Conservation (phyloP, 2,113 vertebrate species). For the Ardeotis arabs region DNA sequence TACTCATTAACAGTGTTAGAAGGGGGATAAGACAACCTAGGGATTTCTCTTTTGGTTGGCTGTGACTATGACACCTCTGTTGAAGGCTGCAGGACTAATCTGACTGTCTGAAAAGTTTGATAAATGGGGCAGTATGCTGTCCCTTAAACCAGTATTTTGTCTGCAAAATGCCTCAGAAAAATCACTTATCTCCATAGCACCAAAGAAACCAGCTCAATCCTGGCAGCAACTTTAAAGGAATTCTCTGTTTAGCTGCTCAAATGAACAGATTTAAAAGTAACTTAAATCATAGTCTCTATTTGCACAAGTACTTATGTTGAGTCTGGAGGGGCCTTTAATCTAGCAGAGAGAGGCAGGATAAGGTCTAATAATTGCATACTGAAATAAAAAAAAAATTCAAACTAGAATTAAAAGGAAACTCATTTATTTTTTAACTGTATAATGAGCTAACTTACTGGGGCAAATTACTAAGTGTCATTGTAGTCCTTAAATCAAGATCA, state of each 20-base stretch:
- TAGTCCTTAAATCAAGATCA: constrained; percentile 44
- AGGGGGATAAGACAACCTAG: not conserved
- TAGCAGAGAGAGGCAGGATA: not conserved
- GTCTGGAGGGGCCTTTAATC: constrained; percentile 43
- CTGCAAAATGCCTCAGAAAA: not conserved
- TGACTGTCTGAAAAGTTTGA: not conserved
- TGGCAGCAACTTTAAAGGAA: not conserved
- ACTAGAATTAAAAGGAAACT: constrained; percentile 15
- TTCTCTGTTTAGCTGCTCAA: not conserved
- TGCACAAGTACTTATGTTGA: constrained; percentile 12
- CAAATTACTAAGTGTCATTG: constrained; percentile 35
- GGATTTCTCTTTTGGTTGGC: not conserved
- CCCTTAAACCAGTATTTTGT: not conserved
- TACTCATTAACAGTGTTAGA: not conserved
- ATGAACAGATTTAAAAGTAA: not conserved
- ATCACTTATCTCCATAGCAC: not conserved
- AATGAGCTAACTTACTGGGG: not conserved
- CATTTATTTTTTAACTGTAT: constrained; percentile 24
- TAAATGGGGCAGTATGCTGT: not conserved
- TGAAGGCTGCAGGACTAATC: not conserved
- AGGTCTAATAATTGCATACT: constrained; percentile 9
- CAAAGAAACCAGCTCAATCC: not conserved
- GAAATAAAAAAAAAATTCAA: constrained; percentile 40
- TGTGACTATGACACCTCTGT: not conserved
- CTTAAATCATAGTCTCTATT: constrained; percentile 15